Evolutionary conservation across 1,140 invertebrate species (phyloP).

Genomic region (Arctopsyche grandis): DNA sequence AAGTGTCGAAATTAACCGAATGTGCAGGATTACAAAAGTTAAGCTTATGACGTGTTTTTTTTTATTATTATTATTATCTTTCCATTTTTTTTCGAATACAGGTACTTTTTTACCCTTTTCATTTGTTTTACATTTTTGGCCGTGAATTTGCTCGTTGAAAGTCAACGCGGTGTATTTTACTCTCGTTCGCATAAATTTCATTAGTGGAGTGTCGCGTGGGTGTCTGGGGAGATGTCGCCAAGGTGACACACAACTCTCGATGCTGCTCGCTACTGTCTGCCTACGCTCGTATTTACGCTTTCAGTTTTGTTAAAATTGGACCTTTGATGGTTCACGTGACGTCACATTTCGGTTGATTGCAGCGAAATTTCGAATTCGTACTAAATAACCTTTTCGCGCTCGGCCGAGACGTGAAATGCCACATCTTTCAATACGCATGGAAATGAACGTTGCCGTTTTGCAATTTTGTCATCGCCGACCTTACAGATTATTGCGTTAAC

Average conservation of each 20-base stretch:
- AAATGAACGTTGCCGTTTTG: constrained; percentile 11
- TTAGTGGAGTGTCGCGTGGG: neutral
- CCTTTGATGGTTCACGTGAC: neutral
- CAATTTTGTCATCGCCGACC: constrained; percentile 18
- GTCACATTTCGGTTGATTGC: neutral
- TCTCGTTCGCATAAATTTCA: neutral
- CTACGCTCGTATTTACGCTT: constrained; percentile 18
- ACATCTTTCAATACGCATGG: neutral
- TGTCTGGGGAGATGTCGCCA: constrained; percentile 5
- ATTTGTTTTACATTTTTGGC: neutral
- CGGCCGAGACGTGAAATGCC: constrained; percentile 1
- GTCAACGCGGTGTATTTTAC: neutral
- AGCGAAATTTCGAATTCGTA: neutral
- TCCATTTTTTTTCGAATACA: neutral
- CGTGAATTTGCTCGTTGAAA: constrained; percentile 6
- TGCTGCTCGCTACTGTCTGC: neutral
- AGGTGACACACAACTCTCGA: constrained; percentile 24
- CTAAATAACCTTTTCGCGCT: constrained; percentile 5
- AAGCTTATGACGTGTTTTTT: neutral
- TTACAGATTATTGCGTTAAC: constrained; percentile 17
- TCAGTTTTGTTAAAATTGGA: neutral
- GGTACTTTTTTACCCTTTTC: neutral
- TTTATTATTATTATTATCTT: neutral
- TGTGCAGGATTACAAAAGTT: constrained; percentile 21
- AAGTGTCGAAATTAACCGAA: neutral